Evolutionary conservation across 2,888 invertebrate genomes (phyloP), one percentile per base, ranked within the genome.

Genomic region (Tetranychus piercei): DNA sequence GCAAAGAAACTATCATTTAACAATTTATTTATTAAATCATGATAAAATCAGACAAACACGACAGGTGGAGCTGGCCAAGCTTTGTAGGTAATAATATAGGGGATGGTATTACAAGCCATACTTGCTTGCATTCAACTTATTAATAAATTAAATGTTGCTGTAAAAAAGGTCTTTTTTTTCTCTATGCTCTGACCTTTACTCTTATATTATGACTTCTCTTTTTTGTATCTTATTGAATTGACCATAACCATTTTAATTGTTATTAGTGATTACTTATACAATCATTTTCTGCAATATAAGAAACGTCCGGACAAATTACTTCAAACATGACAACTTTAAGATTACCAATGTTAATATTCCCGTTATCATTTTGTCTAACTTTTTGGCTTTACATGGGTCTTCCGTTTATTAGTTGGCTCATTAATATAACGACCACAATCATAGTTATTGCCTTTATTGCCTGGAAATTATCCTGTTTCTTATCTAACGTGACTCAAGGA

Each of bases 271-370:
- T 34, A 34, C 34, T 34, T 34, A 34, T 34, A 34, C 34, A 34
- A 34, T 34, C 34, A 34, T 34, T 34, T 34, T 34, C 34, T 34
- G 34, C 34, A 34, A 34, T 4, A 34, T 34, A 34, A 34, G 5
- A 34, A 34, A 34, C 34, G 34, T 34, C 34, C 34, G 34, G 34
- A 34, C 34, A 34, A 34, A 34, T 34, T 34, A 34, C 34, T 34
- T 34, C 34, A 34, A n/a, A 69, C 20, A 69, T 69, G 69, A 69
- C 20, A 23, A 69, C 69, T 22, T 11, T 69, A 11, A 69, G 22
- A 69, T 22, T 69, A 22, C 34, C 69, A n/a, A 69, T 69, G 34
- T 23, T 69, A 20, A 23, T 69, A 20, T 69, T 69, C 11, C 69
- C 69, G 18, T 20, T 69, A 69, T 23, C 69, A 20, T 20, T 69